Conservation (phyloP, 2,797 vertebrate species). For the Gastrophryne carolinensis region DNA sequence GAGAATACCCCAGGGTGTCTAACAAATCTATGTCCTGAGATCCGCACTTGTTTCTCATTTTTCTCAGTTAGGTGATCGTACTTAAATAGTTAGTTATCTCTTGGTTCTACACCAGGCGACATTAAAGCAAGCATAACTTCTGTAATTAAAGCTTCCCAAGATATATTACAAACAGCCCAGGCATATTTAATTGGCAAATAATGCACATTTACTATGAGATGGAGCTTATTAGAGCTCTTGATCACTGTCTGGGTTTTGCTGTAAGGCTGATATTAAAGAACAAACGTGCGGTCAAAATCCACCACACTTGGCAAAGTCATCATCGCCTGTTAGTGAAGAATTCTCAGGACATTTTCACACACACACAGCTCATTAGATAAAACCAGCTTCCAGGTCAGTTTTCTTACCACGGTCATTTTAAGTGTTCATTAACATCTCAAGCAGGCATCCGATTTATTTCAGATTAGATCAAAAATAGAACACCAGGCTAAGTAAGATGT, state of each 20-base stretch:
- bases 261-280: constrained; percentile 41
- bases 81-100: constrained; percentile 18
- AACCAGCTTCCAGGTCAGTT: constrained; percentile 47
- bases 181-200: constrained; percentile 50
- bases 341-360: constrained; percentile 27
- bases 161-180: constrained; percentile 42
- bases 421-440: constrained; percentile 30
- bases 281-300: not conserved
- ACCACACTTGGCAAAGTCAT: constrained; percentile 40
- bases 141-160: constrained; percentile 44
- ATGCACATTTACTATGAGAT: constrained; percentile 41
- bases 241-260: constrained; percentile 45
- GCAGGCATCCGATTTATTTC: constrained; percentile 36
- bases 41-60: not conserved
- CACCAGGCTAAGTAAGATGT: not conserved
- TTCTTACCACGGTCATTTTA: constrained; percentile 32
- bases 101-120: constrained; percentile 17
- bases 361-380: constrained; percentile 45
- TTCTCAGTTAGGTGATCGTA: not conserved
- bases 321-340: constrained; percentile 28
- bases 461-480: not conserved
- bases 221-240: constrained; percentile 49
- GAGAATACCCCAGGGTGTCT: not conserved
- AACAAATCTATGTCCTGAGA: not conserved
- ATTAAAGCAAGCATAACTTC: constrained; percentile 37